These are phyloP conservation scores for Nothura maculosa DNA, from an alignment of 2,797 vertebrate genomes.

Conservation along the genomic window DNA sequence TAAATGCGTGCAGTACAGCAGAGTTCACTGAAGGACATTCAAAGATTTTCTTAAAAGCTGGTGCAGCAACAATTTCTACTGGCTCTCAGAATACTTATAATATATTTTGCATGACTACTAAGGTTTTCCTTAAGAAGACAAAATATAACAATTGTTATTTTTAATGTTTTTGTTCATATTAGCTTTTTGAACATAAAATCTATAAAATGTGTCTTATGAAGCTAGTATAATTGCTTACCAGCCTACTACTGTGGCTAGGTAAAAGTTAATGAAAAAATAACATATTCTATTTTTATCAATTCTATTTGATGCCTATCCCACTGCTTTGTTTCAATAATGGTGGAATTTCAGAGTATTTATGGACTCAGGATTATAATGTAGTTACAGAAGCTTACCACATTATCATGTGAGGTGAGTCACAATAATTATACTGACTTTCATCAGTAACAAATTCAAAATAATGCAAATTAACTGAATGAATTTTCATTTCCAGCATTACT, in stretches of 20 bases:
- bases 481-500: background rate
- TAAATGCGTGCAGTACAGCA: background rate
- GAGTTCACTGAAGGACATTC: background rate
- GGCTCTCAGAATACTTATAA: background rate
- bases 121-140: background rate
- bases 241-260: background rate
- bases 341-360: background rate
- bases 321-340: background rate
- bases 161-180: background rate
- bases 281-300: background rate
- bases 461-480: accelerated
- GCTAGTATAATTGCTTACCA: background rate
- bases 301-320: background rate
- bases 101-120: background rate
- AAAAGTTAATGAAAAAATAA: background rate
- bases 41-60: background rate
- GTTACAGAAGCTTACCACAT: background rate
- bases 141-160: background rate
- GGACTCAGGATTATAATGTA: background rate
- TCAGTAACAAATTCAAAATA: accelerated
- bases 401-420: background rate
- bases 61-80: background rate
- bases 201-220: background rate
- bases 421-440: background rate
- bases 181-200: background rate